Percentiles rank a stretch among this genome's conserved stretches.
Conservation (phyloP, 2,888 invertebrate species). For the Drosophila eohydei region DNA sequence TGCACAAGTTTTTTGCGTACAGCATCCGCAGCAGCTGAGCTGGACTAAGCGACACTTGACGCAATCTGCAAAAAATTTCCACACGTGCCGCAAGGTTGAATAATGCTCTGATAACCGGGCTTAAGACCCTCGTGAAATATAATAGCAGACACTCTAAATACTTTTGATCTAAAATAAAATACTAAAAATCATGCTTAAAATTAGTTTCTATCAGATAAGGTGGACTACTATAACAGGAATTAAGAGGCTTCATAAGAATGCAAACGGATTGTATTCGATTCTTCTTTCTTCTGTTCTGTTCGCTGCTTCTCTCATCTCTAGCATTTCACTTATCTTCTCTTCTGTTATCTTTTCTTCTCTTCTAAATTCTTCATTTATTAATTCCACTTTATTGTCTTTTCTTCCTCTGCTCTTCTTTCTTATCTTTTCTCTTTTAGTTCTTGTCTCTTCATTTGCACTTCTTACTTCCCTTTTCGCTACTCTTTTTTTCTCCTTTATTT, state of each 20-base stretch:
- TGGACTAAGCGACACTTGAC: slow-evolving; percentile 55
- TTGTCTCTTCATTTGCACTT: not conserved
- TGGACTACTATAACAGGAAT: not conserved
- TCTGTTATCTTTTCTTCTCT: not conserved
- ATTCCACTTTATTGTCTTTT: not conserved
- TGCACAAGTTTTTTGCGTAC: slow-evolving; percentile 11
- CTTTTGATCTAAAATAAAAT: not conserved
- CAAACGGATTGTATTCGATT: not conserved
- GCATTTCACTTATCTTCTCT: not conserved
- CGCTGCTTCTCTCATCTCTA: not conserved
- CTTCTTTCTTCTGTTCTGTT: not conserved
- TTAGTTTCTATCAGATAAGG: not conserved
- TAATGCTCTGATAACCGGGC: slow-evolving; percentile 6
- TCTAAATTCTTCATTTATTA: not conserved
- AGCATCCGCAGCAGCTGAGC: slow-evolving; percentile 8
- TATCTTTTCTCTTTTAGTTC: not conserved
- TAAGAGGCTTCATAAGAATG: not conserved
- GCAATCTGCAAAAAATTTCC: slow-evolving; percentile 65
- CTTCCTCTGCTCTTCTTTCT: not conserved
- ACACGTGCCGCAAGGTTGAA: slow-evolving; percentile 56
- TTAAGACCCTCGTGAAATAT: not conserved
- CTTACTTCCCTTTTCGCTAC: not conserved
- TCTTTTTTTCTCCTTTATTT: not conserved
- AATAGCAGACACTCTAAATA: not conserved
- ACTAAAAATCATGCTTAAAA: not conserved